These are phyloP conservation scores for Cremastobaeus sp. DNA, from an alignment of 2,888 invertebrate species.

Conservation along the genomic window DNA sequence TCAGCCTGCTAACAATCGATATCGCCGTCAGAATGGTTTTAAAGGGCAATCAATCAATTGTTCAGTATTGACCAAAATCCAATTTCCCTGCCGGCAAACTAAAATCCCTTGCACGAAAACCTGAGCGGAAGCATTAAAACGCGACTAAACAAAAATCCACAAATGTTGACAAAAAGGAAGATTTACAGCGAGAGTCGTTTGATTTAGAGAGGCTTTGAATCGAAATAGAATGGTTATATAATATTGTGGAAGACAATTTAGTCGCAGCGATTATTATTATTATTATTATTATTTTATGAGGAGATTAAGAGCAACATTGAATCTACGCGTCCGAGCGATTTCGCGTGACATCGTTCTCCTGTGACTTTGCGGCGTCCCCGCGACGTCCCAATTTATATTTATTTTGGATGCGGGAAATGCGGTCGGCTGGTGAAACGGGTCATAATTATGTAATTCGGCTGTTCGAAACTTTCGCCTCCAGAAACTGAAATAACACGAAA, in stretches of 20 bases:
- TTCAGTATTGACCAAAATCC: conserved; percentile 17
- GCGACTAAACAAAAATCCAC: too few species aligned
- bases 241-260: too few species aligned
- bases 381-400: conserved; percentile 35
- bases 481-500: conserved; percentile 60
- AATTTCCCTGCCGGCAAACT: not conserved
- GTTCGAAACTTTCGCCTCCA: conserved; percentile 54
- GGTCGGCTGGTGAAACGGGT: conserved; percentile 50
- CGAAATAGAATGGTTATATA: too few species aligned
- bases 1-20: conserved; percentile 90
- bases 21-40: conserved; percentile 73
- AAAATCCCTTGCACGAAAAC: too few species aligned
- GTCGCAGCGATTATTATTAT: too few species aligned
- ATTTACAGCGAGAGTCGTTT: too few species aligned
- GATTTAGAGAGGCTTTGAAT: too few species aligned
- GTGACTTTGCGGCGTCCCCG: conserved; percentile 14
- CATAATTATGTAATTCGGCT: conserved; percentile 58
- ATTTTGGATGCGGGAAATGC: conserved; percentile 54
- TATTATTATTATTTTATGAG: too few species aligned
- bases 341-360: not conserved
- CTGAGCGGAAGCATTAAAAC: too few species aligned
- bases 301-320: too few species aligned
- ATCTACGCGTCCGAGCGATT: too few species aligned
- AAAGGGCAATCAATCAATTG: not conserved
- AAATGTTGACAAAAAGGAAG: too few species aligned